phyloP scores from a whole-genome alignment of 2,888 invertebrate species.

The Conus canariensis region DNA sequence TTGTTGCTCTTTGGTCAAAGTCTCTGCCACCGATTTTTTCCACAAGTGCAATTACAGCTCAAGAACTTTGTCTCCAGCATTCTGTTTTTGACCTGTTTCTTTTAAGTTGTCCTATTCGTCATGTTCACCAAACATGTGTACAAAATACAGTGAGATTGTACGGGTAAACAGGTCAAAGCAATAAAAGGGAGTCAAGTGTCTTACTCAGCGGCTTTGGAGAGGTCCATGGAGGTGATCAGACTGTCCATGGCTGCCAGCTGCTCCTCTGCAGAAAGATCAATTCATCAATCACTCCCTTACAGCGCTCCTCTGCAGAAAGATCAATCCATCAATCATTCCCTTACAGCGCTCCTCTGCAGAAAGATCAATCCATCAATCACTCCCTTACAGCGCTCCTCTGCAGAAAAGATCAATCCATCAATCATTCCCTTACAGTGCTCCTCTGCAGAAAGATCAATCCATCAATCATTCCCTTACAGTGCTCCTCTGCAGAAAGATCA shows the following conservation, averaged over 20 bases:
- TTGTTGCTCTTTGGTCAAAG: too few relatives aligned
- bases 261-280: conserved; percentile 64
- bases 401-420: conserved; percentile 31
- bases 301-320: conserved; percentile 79
- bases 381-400: conserved; percentile 78
- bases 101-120: too few relatives aligned
- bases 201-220: conserved; percentile 75
- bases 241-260: conserved; percentile 85
- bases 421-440: too few relatives aligned
- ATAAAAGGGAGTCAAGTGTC: conserved; percentile 36
- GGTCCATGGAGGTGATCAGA: conserved; percentile 85
- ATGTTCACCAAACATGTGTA: too few relatives aligned
- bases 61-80: too few relatives aligned
- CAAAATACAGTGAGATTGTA: too few relatives aligned
- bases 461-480: conserved; percentile 65
- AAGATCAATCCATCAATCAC: not conserved
- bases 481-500: conserved; percentile 75
- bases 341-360: conserved; percentile 79
- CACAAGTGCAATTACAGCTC: too few relatives aligned
- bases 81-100: too few relatives aligned
- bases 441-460: conserved; percentile 57
- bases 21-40: too few relatives aligned
- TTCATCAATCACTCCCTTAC: not conserved
- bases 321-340: not conserved
- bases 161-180: too few relatives aligned